Evolutionary conservation across 2,113 vertebrate species (phyloP), one percentile per base, ranked within the genome.

Genomic region (Onychostruthus taczanowskii): DNA sequence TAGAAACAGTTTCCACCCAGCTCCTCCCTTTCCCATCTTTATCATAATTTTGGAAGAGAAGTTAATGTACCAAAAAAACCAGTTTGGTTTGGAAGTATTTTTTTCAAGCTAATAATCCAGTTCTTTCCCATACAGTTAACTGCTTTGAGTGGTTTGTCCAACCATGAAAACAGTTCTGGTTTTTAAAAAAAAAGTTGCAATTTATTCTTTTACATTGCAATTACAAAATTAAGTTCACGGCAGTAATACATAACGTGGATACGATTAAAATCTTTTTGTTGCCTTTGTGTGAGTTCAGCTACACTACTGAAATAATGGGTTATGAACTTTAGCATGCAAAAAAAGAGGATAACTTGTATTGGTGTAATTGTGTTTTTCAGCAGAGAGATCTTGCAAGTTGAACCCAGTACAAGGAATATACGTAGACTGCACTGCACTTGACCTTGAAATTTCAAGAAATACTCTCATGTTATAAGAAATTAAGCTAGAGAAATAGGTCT

Each of bases 381-480:
- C 2, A 56, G 50, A 88, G 68, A 75, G 67, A 28, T 52, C 78
- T 64, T 80, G 43, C 10, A 55, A 72, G 20, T 59, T 64, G 56
- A 93, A 84, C 16, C 8, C n/a, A 84, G 56, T 35, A 27, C 16
- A n/a, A 67, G n/a, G 31, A 90, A 16, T 68, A n/a, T n/a, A 16
- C 1, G 0, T 16, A 58, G 53, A 49, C 0, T 0, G 7, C 18
- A 21, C 39, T 76, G 30, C 64, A 66, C 66, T 95, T 95, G 83
- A 91, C 94, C 90, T 87, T 94, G 83, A 95, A 93, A 94, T 79
- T 75, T 64, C 77, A 74, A 94, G 63, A 26, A 20, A 11, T 33
- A 12, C 66, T 80, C 62, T 88, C 13, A 18, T 33, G 22, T 37
- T 77, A 9, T 53, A 90, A 85, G 61, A 93, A 93, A 75, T 92